These are phyloP conservation scores for crab-eating macaque (Macaca fascicularis) DNA, from an alignment of 2,113 vertebrate species.

Conservation along the genomic window DNA sequence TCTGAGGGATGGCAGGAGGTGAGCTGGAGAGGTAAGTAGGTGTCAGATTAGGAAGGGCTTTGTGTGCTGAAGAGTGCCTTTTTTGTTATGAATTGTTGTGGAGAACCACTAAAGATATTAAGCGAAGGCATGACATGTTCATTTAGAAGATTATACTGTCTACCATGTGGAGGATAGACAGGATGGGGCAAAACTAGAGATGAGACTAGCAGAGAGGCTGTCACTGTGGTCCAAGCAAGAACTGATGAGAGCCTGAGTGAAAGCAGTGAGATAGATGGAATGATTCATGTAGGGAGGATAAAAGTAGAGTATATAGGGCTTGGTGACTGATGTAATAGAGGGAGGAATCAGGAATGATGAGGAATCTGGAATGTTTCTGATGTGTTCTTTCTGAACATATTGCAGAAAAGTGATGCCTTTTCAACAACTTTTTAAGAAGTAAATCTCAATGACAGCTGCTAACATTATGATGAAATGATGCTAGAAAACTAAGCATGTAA, in stretches of 20 bases:
- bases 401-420: constrained; percentile 29
- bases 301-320: background rate
- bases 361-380: constrained; percentile 33
- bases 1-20: background rate
- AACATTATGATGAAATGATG: constrained; percentile 5
- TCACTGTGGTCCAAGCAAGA: background rate
- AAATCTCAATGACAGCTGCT: background rate
- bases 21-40: background rate
- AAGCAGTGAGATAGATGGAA: background rate
- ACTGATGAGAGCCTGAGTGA: background rate
- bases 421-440: background rate
- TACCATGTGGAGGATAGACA: background rate
- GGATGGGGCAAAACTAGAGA: background rate
- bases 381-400: constrained; percentile 27
- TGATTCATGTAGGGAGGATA: background rate
- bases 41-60: background rate
- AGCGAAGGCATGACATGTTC: background rate
- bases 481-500: background rate
- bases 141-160: background rate
- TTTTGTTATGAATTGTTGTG: background rate
- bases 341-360: background rate
- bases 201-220: background rate
- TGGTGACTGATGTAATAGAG: background rate
- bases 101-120: background rate
- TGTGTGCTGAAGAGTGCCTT: background rate